A percentile compares a stretch with the other conserved stretches of the same genome.
Evolutionary conservation across 2,113 vertebrate genomes (phyloP).

Genomic region (Montifringilla adamsi): DNA sequence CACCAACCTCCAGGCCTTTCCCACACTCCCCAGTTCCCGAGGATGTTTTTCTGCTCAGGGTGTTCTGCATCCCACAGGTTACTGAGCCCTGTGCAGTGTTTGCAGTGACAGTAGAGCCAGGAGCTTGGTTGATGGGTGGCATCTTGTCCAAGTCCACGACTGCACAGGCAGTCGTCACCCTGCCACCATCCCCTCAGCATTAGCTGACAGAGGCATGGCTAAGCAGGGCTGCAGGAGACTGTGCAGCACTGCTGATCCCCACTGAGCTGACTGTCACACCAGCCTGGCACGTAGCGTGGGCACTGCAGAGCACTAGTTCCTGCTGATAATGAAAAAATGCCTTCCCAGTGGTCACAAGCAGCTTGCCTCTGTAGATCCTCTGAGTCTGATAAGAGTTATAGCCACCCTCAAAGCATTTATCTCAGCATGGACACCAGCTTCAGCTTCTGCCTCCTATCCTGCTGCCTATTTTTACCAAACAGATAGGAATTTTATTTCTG

Average conservation of each 20-base stretch:
- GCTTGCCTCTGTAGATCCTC: background rate
- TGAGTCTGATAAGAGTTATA: background rate
- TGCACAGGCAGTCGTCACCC: rapidly evolving
- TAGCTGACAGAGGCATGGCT: rapidly evolving
- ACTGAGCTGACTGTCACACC: background rate
- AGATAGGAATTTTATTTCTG: background rate
- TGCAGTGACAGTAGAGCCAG: rapidly evolving
- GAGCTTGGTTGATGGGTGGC: rapidly evolving
- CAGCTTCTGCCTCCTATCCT: background rate
- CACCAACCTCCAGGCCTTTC: background rate
- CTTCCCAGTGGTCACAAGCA: background rate
- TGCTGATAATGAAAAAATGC: background rate
- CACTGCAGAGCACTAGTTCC: background rate
- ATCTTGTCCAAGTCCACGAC: background rate
- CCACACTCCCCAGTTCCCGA: rapidly evolving
- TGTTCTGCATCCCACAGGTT: background rate
- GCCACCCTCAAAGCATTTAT: background rate
- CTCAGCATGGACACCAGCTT: background rate
- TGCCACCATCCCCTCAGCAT: background rate
- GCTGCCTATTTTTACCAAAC: background rate
- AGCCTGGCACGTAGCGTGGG: rapidly evolving
- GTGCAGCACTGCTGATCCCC: background rate
- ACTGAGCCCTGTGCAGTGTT: rapidly evolving
- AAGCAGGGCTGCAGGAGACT: background rate
- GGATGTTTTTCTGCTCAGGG: background rate